Base-by-base conservation (phyloP, 1,140 invertebrate genomes). In the Microplitis demolitor region DNA sequence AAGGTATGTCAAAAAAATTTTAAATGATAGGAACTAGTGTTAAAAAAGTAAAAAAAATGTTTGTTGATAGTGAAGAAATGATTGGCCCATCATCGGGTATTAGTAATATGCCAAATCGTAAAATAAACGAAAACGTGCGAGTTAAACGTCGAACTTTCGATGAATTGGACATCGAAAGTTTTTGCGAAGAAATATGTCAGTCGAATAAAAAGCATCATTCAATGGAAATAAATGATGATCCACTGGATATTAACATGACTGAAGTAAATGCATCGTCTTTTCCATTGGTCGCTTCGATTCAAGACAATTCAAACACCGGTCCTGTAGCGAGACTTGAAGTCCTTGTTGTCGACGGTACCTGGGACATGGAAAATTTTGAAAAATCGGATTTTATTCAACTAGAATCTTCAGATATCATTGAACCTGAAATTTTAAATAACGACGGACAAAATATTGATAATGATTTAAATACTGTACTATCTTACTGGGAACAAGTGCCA, bases 271-370 rank as follows among this genome's bases (percentile, higher is more conserved):
- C 37, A 2, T 66, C 71, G 9, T 58, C 37, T 31, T 73, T 68
- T 53, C 62, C 67, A 62, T 24, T 68, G 14, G 62, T 58, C 9
- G 16, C 69, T 1, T 69, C 66, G 5, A 64, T 13, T 0, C 75
- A 78, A 5, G 79, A 81, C 35, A 64, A 62, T 2, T 24, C 67
- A 0, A 78, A 79, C 0, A 73, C 80, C 1, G 78, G 75, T 16
- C 78, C 82, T 0, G 78, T 87, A 14, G 76, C 84, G 0, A 80
- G 82, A 69, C 63, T 88, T 2, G 85, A 87, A 58, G 87, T 88
- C 0, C 74, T 88, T 1, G 80, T 88, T 2, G 86, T 88, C 1
- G 85, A 87, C 14, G 85, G 81, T 4, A 86, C 79, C 24, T 86
- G 85, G 84, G 81, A 82, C 39, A 60, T 73, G 6, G 69, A 72